Evolutionary conservation across 2,797 vertebrate species (phyloP).

Genomic region (Scyliorhinus canicula): DNA sequence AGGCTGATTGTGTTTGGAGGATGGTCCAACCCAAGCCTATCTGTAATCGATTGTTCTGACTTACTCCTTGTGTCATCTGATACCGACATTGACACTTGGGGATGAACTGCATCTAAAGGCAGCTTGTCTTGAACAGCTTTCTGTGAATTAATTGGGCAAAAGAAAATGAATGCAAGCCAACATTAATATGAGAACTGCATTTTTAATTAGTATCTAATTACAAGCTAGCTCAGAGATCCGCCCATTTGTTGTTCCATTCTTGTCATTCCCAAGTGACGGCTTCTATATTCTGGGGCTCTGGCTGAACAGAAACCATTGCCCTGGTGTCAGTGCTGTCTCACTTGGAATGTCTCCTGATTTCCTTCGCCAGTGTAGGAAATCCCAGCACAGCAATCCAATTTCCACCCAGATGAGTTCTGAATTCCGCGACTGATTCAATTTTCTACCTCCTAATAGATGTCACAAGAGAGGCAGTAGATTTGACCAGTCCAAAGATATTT

Average conservation of each 20-base stretch:
- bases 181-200: not conserved
- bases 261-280: not conserved
- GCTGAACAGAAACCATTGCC: too few species aligned
- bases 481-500: not conserved
- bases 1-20: not conserved
- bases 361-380: not conserved
- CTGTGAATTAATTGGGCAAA: not conserved
- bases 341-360: not conserved
- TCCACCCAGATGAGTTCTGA: slow-evolving; percentile 7
- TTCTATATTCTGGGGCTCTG: not conserved
- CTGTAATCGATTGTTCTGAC: not conserved
- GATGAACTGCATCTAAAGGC: not conserved
- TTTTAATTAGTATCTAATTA: not conserved
- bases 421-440: not conserved
- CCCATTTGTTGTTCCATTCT: not conserved
- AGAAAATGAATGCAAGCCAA: not conserved
- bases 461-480: not conserved
- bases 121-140: not conserved
- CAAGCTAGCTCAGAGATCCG: not conserved
- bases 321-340: not conserved
- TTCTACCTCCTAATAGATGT: not conserved
- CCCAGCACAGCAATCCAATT: slow-evolving; percentile 27
- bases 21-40: not conserved
- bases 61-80: not conserved
- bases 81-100: not conserved